Evolutionary conservation across 2,888 invertebrate genomes (phyloP).

Genomic region (Tiliacea aurago): DNA sequence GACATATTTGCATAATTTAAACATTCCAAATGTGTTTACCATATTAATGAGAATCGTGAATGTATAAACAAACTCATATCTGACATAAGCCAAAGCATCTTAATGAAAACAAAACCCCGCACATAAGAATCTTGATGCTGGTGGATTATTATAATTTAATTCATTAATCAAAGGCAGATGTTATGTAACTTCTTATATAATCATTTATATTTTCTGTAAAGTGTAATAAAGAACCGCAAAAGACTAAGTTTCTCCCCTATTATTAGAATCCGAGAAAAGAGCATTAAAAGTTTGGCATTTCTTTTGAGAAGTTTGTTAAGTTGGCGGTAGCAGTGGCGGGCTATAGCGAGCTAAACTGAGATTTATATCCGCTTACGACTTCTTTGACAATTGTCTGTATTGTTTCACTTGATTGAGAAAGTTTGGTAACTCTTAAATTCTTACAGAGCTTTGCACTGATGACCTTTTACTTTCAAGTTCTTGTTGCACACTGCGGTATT

Average conservation of each 20-base stretch:
- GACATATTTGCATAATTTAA: constrained; percentile 54
- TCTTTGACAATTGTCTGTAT: constrained; percentile 81
- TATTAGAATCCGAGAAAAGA: constrained; percentile 83
- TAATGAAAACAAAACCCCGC: constrained; percentile 52
- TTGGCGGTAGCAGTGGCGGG: constrained; percentile 76
- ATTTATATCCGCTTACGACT: constrained; percentile 84
- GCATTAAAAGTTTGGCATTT: constrained; percentile 85
- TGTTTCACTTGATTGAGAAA: constrained; percentile 79
- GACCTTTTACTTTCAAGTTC: constrained; percentile 54
- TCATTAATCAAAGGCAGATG: constrained; percentile 53
- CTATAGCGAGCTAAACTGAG: constrained; percentile 83
- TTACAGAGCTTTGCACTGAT: constrained; percentile 43
- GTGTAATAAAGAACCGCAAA: constrained; percentile 72
- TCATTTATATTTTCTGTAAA: constrained; percentile 64
- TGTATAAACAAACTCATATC: constrained; percentile 53
- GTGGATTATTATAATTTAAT: constrained; percentile 52
- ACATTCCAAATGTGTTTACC: constrained; percentile 55
- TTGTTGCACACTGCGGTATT: constrained; percentile 36
- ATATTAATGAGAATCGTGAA: constrained; percentile 53
- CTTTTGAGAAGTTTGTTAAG: constrained; percentile 80
- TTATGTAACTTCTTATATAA: constrained; percentile 53
- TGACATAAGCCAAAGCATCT: constrained; percentile 51
- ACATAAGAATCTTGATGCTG: constrained; percentile 47
- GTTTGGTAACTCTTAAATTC: constrained; percentile 72
- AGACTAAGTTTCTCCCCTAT: constrained; percentile 79